Base-by-base conservation (phyloP, 2,113 vertebrate species). In the Aythya baeri region DNA sequence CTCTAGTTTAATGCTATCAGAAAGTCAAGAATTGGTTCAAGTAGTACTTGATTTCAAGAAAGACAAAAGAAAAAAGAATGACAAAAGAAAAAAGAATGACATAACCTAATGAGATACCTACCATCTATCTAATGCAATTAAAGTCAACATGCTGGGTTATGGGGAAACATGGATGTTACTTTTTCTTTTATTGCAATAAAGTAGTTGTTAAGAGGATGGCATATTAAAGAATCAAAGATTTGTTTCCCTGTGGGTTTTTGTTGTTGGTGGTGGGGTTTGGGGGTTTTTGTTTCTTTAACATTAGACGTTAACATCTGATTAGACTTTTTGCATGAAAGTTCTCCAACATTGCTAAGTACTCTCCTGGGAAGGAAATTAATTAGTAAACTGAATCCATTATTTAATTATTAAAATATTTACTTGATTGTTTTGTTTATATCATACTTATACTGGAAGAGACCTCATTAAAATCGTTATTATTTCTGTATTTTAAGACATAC, bases 401-500 rank as follows among this genome's bases (percentile, higher is more conserved):
- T 49, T 46, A 46, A 46, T 21, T 49, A 49, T 22, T 49, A 85
- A 41, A 46, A 2, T 29, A n/a, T 44, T 85, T 63, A 46, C 34
- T 32, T 75, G 12, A 55, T 87, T 66, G 38, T 43, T 43, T 66
- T 89, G 52, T 46, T 91, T 92, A 65, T 65, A 43, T 26, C 54
- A 62, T 62, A 85, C 26, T 44, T 89, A 34, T 78, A 58, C 18
- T 84, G 21, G 18, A 77, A 90, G 31, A 83, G 83, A 70, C 4
- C 49, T 9, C 9, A 73, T 50, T 89, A 54, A 93, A 80, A 34
- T 41, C 1, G 21, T 52, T 46, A 41, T 67, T 82, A 66, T 91
- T 50, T 66, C 54, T 86, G 89, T 72, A 31, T 79, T 94, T 89
- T 70, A 77, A 63, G 55, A 80, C 89, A 89, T 72, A n/a, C 94